A percentile compares a stretch with the other conserved stretches of the same genome.
These are phyloP conservation scores for Napeogenes inachia DNA, from an alignment of 2,888 invertebrate genomes.

Conservation along the genomic window DNA sequence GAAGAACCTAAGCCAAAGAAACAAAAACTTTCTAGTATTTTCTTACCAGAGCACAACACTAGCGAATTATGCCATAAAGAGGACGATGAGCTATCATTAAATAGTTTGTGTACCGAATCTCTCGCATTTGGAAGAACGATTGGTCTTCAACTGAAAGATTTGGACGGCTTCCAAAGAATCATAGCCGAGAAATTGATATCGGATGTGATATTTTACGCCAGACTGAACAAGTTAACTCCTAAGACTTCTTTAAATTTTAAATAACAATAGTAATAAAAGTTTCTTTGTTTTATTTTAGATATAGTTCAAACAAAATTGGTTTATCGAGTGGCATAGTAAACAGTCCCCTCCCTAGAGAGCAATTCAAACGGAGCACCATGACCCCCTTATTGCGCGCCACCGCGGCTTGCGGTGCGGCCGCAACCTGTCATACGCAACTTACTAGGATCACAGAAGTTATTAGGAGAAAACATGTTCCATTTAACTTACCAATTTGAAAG, in stretches of 20 bases:
- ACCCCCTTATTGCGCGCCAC: conserved; percentile 27
- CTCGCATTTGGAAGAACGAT: conserved; percentile 37
- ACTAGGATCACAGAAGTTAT: conserved; percentile 56
- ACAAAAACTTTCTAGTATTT: not conserved
- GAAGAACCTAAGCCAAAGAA: conserved; percentile 13
- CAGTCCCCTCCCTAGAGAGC: conserved; percentile 25
- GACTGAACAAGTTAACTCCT: conserved; percentile 32
- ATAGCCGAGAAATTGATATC: conserved; percentile 49
- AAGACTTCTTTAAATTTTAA: conserved; percentile 19
- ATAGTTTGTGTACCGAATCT: conserved; percentile 8
- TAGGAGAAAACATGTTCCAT: conserved; percentile 36
- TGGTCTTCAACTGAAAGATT: conserved; percentile 38
- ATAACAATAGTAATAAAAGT: conserved; percentile 14
- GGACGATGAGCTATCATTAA: not conserved
- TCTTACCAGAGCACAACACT: too few relatives aligned
- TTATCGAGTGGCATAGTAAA: too few relatives aligned
- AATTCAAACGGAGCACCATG: conserved; percentile 26
- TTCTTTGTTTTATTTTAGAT: not conserved
- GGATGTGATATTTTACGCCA: conserved; percentile 41
- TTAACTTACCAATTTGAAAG: conserved; percentile 1
- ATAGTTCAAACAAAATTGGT: too few relatives aligned
- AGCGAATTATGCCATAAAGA: conserved; percentile 3
- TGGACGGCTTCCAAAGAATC: conserved; percentile 36
- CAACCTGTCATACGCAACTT: conserved; percentile 67
- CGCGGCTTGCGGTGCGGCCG: conserved; percentile 44